Evolutionary conservation across 2,888 invertebrate genomes (phyloP).

Genomic region (Carabus problematicus): DNA sequence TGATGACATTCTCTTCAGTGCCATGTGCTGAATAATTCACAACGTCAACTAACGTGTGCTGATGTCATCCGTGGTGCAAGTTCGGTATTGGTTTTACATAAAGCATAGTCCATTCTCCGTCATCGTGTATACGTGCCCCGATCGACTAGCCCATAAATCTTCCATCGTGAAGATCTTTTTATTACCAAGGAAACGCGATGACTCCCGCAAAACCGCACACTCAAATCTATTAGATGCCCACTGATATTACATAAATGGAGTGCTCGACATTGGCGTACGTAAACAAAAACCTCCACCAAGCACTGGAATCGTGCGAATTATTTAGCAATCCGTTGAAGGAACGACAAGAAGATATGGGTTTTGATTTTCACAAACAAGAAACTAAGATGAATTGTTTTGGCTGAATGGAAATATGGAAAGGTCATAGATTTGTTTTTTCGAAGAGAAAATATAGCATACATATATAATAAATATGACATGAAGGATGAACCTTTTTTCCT

Average conservation of each 20-base stretch:
- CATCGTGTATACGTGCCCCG: slow-evolving; percentile 44
- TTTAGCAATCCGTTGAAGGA: too few species aligned
- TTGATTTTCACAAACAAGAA: too few species aligned
- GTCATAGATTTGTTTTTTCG: too few species aligned
- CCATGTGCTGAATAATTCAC: slow-evolving; percentile 46
- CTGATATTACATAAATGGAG: slow-evolving; percentile 4
- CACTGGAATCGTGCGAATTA: too few species aligned
- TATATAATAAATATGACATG: too few species aligned
- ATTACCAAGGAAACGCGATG: slow-evolving; percentile 21
- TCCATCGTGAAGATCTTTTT: slow-evolving; percentile 28
- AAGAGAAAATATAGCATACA: too few species aligned
- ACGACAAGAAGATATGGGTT: too few species aligned
- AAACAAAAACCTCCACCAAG: too few species aligned
- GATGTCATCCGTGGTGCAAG: slow-evolving; percentile 44
- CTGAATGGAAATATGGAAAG: too few species aligned
- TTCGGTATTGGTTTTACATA: slow-evolving; percentile 48
- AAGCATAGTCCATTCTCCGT: slow-evolving; percentile 43
- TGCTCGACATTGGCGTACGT: background rate
- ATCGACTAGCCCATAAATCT: slow-evolving; percentile 46
- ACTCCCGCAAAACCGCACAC: slow-evolving; percentile 8
- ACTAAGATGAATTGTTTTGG: too few species aligned
- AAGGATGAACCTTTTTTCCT: too few species aligned
- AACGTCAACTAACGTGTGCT: slow-evolving; percentile 44
- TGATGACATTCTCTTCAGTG: background rate
- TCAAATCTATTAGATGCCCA: slow-evolving; percentile 16